These are phyloP conservation scores for Heliconius ismenius DNA, from an alignment of 2,888 invertebrate species.

Conservation along the genomic window DNA sequence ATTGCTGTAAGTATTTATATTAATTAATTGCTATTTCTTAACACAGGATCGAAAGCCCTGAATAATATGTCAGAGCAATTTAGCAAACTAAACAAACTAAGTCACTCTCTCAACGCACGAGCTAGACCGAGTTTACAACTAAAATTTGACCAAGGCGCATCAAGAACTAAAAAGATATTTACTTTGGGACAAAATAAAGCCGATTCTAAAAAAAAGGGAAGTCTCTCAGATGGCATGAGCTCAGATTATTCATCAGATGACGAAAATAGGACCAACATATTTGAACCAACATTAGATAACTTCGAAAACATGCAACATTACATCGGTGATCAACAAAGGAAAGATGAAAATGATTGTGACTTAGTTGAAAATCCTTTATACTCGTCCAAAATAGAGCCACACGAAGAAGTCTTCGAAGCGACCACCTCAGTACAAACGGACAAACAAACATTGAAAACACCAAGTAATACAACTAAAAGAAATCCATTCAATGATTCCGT, in stretches of 20 bases:
- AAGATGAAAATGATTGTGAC: constrained; percentile 70
- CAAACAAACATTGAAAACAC: constrained; percentile 63
- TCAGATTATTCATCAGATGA: constrained; percentile 81
- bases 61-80: constrained; percentile 94
- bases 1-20: not conserved
- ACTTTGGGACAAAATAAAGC: constrained; percentile 72
- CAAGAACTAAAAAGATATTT: constrained; percentile 76
- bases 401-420: constrained; percentile 81
- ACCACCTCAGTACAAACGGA: constrained; percentile 75
- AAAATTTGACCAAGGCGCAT: constrained; percentile 72
- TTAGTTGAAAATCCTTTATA: constrained; percentile 75
- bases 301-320: constrained; percentile 78
- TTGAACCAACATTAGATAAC: constrained; percentile 77
- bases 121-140: constrained; percentile 77
- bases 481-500: constrained; percentile 75
- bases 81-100: constrained; percentile 89
- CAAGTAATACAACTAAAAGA: constrained; percentile 61
- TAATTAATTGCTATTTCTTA: not conserved
- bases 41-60: constrained; percentile 90
- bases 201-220: constrained; percentile 83
- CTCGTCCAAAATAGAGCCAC: constrained; percentile 74
- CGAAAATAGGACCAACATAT: constrained; percentile 74
- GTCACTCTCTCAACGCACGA: constrained; percentile 84
- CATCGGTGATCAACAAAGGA: constrained; percentile 62
- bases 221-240: constrained; percentile 84